Base-by-base conservation (phyloP, 2,113 vertebrate species). In the Epinephelus moara region DNA sequence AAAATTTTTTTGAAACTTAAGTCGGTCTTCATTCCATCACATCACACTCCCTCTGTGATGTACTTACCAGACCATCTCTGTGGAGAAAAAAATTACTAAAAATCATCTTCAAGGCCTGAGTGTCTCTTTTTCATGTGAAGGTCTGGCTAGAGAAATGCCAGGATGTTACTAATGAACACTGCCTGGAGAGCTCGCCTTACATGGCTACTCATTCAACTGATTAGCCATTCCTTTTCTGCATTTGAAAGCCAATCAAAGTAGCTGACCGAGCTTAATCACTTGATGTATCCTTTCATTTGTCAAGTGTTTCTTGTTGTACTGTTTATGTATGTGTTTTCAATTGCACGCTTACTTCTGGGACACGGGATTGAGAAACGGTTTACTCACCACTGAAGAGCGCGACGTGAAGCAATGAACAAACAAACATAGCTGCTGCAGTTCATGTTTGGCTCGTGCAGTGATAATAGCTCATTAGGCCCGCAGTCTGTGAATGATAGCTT, bases 211-310 rank as follows among this genome's bases (percentile, higher is more conserved):
- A 61, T 40, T 19, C 3, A 78, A 57, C 82, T 91, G 73, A 93
- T 93, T 93, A 93, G 56, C 37, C 33, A 91, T 93, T 91, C 91
- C 88, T 84, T 91, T 90, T 93, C 80, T 85, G 77, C 80, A 85
- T 92, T 80, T 85, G 71, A 75, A 82, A 70, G 42, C 88, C 85
- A 84, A 80, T 91, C 84, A 85, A 63, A 89, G 81, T 12, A 56
- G 80, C 61, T 45, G 77, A 81, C 62, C 2, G 76, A 77, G 79
- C 40, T 49, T 59, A 72, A 86, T 76, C 61, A 82, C 67, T 82
- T 50, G 40, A 78, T 79, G 53, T 49, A 62, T 86, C 21, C 62
- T 73, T 62, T 64, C 42, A 68, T 75, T 88, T 40, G 50, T 42
- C 63, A 50, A 66, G 42, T 9, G 3, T 50, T 79, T 52, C 21